These are phyloP conservation scores for Loris lydekkerianus DNA, from an alignment of 2,797 vertebrate genomes.

Conservation along the genomic window DNA sequence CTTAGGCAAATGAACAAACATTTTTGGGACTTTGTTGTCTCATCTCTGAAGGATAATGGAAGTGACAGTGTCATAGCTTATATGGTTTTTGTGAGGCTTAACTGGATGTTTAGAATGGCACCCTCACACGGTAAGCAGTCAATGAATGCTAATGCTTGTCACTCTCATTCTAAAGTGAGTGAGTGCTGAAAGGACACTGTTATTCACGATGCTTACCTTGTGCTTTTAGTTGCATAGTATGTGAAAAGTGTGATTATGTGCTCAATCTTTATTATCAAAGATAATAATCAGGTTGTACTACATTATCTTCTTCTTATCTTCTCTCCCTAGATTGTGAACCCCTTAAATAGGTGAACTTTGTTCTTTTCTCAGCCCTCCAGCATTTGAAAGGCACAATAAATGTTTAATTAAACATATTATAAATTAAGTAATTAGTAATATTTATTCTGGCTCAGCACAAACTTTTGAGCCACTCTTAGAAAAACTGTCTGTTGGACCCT, in stretches of 20 bases:
- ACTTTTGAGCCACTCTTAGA: not conserved
- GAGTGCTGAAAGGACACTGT: too few species aligned
- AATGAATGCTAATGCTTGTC: not conserved
- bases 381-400: not conserved
- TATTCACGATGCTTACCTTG: not conserved
- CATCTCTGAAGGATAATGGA: not conserved
- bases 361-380: not conserved
- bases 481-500: not conserved
- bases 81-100: not conserved
- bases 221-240: not conserved
- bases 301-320: not conserved
- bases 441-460: slow-evolving; percentile 15
- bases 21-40: slow-evolving; percentile 16
- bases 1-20: not conserved
- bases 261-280: not conserved
- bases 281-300: not conserved
- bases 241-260: slow-evolving; percentile 22
- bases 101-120: not conserved
- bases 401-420: slow-evolving; percentile 3
- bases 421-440: slow-evolving; percentile 39
- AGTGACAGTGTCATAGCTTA: not conserved
- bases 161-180: not conserved
- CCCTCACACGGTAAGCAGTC: not conserved
- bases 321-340: not conserved
- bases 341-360: not conserved